Evolutionary conservation across 2,888 invertebrate species (phyloP), one percentile per base, ranked within the genome.

Genomic region (Dicyrtomina minuta): DNA sequence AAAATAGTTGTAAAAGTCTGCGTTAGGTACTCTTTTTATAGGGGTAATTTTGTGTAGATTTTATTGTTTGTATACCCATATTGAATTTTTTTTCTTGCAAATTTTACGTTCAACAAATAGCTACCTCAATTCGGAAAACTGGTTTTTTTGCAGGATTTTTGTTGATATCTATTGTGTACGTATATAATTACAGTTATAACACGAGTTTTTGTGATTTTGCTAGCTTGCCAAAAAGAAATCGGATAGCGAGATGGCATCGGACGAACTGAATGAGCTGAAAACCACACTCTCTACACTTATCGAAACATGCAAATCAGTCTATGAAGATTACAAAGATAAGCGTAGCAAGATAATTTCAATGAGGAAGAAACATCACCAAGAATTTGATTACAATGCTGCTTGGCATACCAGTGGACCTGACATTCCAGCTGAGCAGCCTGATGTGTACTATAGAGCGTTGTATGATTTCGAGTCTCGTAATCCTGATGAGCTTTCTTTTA

Each of bases 391-490:
- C 74, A 80, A 83, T 72, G 82, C 87, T 12, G 85, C 87, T 1
- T 89, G 89, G 89, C 84, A 87, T 13, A 82, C 81, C 76, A 86
- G 85, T n/a, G 67, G 61, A 27, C 81, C 62, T 79, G 80, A 80
- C 72, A 79, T 41, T 78, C 77, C 79, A 17, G 72, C 77, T 17
- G 75, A 69, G n/a, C 69, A 70, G 17, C 73, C 44, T 12, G 59
- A 41, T 10, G 71, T 69, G 0, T 76, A 90, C 80, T 96, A 94
- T 84, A 87, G 93, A 67, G 96, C 96, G 20, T 85, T 98, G 58
- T 99, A 93, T 81, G 94, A 95, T 81, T 99, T 99, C 83, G 89
- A 88, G 12, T 94, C 96, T 0, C 86, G 97, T 64, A 95, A 94
- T 78, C 86, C 86, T 0, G 99, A 98, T 82, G 98, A 99, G 82